Base-by-base conservation (phyloP, 2,797 vertebrate genomes). In the Nyctalus aviator region DNA sequence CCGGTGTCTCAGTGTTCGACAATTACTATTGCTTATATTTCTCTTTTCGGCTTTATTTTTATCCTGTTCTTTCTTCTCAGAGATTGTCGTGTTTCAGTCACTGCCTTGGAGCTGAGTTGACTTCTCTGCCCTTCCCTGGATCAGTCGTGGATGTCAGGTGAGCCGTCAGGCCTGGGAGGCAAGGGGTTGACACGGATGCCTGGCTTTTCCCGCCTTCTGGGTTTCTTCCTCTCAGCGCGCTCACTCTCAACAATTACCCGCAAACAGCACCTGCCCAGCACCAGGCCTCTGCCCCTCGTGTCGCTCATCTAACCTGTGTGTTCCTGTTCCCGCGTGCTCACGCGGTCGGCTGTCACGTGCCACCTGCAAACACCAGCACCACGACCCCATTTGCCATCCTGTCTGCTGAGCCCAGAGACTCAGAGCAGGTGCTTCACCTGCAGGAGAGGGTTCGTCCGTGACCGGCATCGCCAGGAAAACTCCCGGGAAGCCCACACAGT, bases 61-160 rank as follows among this genome's bases (percentile, higher is more conserved):
- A 78, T 78, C 57, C 64, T 14, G 15, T 71, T 78, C 25, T 91
- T 88, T 90, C 77, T 96, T 66, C 50, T 84, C 20, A 41, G 30
- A 69, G 71, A 64, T 41, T 12, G 32, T 32, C 81, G 35, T 18
- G 46, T 32, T 86, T 84, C 44, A 64, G 44, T 62, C 72, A 46
- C 2, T 55, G 55, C 64, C n/a, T 25, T 5, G 37, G 35, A 75
- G 21, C 55, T 73, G 44, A 73, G 75, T 2, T 62, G 88, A 18
- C 37, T 88, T 44, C 64, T 79, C 44, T 88, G 77, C 27, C 35
- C 69, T 89, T 59, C 30, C 27, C 17, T 17, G n/a, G 27, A 35
- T 73, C 88, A 75, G 75, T 91, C 35, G 37, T 25, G 44, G 32
- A 57, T 15, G n/a, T 59, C 8, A 78, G 55, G 4, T 62, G 32